phyloP scores from a whole-genome alignment of 2,888 invertebrate genomes.

The Altica lythri region DNA sequence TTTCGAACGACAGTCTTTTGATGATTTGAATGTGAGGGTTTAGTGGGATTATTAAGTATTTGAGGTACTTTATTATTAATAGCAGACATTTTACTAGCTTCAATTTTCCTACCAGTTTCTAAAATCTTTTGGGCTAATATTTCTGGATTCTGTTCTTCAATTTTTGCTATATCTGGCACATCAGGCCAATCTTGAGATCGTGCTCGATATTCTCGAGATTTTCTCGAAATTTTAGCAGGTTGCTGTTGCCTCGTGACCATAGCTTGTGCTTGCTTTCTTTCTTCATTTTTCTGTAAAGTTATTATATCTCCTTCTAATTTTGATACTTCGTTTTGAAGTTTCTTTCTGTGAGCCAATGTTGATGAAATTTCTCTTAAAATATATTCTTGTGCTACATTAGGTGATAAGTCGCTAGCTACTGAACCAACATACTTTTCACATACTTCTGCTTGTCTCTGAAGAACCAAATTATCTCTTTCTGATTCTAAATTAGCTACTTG shows the following conservation, averaged over 20 bases:
- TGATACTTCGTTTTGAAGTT: slow-evolving; percentile 79
- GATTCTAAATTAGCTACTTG: slow-evolving; percentile 79
- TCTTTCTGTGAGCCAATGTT: slow-evolving; percentile 81
- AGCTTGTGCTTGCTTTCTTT: slow-evolving; percentile 60
- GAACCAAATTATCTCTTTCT: slow-evolving; percentile 74
- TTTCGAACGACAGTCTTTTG: slow-evolving; percentile 47
- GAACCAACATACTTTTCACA: slow-evolving; percentile 71
- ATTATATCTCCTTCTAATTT: slow-evolving; percentile 79
- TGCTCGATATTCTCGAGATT: slow-evolving; percentile 73
- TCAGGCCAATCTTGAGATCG: slow-evolving; percentile 92
- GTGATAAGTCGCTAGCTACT: slow-evolving; percentile 65
- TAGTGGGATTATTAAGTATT: slow-evolving; percentile 27
- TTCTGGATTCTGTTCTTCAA: slow-evolving; percentile 91
- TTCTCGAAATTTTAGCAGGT: slow-evolving; percentile 59
- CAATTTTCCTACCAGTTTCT: slow-evolving; percentile 87
- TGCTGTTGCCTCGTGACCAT: slow-evolving; percentile 48
- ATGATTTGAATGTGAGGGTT: slow-evolving; percentile 28
- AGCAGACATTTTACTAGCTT: slow-evolving; percentile 72
- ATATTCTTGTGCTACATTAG: slow-evolving; percentile 76
- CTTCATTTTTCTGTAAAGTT: slow-evolving; percentile 72
- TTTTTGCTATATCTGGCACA: slow-evolving; percentile 86
- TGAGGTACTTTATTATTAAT: slow-evolving; percentile 38
- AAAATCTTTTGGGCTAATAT: slow-evolving; percentile 87
- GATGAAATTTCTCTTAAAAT: slow-evolving; percentile 86
- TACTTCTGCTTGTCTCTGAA: slow-evolving; percentile 75